Evolutionary conservation across 2,113 vertebrate genomes (phyloP).

Genomic region (Ophiodon elongatus): DNA sequence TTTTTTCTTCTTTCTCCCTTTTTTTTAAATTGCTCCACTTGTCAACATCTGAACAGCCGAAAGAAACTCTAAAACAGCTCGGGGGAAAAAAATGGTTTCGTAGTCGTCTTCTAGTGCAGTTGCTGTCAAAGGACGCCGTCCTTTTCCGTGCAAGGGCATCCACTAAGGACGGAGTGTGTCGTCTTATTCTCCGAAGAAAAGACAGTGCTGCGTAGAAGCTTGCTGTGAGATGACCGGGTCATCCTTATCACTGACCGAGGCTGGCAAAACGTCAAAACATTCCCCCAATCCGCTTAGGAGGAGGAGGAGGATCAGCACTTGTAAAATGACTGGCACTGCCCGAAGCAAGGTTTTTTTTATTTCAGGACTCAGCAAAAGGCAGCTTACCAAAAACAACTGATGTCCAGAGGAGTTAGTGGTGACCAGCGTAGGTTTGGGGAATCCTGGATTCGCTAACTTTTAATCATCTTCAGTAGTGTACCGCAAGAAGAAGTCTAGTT

Average conservation of each 20-base stretch:
- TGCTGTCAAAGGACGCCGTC: background rate
- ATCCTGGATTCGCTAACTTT: conserved; percentile 29
- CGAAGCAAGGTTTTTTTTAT: conserved; percentile 54
- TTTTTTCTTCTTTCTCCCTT: background rate
- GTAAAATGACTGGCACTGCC: conserved; percentile 68
- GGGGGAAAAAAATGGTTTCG: background rate
- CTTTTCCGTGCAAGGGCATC: conserved; percentile 1
- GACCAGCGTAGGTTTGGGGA: conserved; percentile 10
- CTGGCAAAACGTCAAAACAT: conserved; percentile 65
- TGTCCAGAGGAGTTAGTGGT: conserved; percentile 53
- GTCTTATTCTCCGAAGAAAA: conserved; percentile 57
- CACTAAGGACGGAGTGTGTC: conserved; percentile 35
- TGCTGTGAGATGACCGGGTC: conserved; percentile 70
- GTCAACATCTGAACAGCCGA: background rate
- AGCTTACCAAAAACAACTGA: conserved; percentile 61
- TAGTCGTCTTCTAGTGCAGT: background rate
- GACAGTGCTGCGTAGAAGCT: conserved; percentile 47
- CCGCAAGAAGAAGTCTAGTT: background rate
- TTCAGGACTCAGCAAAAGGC: conserved; percentile 61
- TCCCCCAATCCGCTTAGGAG: conserved; percentile 70
- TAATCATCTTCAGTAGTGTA: conserved; percentile 20
- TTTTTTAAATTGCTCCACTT: background rate
- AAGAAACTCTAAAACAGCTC: conserved; percentile 7
- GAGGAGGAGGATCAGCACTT: conserved; percentile 70
- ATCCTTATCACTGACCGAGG: conserved; percentile 71